Conservation (phyloP, 1,140 invertebrate genomes). For the Leptinotarsa defecta region DNA sequence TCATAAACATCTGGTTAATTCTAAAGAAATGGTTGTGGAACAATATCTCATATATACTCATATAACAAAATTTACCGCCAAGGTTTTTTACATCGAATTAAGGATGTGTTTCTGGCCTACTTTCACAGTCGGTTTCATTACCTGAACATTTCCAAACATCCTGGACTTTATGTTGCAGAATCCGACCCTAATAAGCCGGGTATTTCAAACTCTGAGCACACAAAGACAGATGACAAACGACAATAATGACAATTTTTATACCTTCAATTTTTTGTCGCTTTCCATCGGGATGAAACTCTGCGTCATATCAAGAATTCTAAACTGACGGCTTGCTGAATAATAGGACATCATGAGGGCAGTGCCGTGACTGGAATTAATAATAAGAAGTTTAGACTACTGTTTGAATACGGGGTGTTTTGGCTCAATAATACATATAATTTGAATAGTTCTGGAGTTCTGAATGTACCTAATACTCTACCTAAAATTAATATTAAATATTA, state of each 20-base stretch:
- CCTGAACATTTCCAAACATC: slow-evolving; percentile 44
- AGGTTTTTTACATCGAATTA: too few species aligned
- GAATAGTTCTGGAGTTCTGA: too few species aligned
- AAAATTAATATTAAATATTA: too few species aligned
- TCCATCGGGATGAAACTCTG: slow-evolving; percentile 16
- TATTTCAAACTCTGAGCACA: slow-evolving; percentile 38
- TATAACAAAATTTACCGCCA: too few species aligned
- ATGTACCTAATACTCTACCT: too few species aligned
- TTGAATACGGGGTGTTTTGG: background rate
- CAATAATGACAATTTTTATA: slow-evolving; percentile 46
- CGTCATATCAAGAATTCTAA: slow-evolving; percentile 25
- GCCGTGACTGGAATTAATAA: background rate
- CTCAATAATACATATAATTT: too few species aligned
- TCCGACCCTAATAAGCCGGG: slow-evolving; percentile 45
- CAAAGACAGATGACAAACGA: slow-evolving; percentile 45
- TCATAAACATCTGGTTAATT: too few species aligned
- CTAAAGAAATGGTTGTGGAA: too few species aligned
- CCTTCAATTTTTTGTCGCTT: slow-evolving; percentile 41
- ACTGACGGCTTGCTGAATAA: slow-evolving; percentile 22
- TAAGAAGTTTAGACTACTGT: background rate
- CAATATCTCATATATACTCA: too few species aligned
- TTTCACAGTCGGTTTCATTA: slow-evolving; percentile 34
- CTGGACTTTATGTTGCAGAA: slow-evolving; percentile 45
- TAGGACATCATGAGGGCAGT: background rate
- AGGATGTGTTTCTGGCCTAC: too few species aligned